These are phyloP conservation scores for Mechanitis messenoides DNA, from an alignment of 2,888 invertebrate genomes.

Conservation along the genomic window DNA sequence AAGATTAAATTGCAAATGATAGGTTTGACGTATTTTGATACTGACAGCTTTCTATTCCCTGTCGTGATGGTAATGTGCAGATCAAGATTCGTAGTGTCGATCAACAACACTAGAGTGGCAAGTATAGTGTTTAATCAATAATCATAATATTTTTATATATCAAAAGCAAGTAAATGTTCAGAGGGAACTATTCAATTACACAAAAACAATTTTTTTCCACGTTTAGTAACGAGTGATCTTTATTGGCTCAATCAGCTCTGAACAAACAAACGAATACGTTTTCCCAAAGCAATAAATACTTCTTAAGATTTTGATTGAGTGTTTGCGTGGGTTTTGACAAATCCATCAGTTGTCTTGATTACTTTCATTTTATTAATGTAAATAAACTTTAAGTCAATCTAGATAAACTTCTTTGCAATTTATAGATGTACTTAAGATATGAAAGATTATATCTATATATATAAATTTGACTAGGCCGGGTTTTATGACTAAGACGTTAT, in stretches of 20 bases:
- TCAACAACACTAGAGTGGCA: too few species aligned
- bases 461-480: too few species aligned
- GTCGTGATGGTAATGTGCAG: slow-evolving; percentile 16
- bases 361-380: slow-evolving; percentile 1
- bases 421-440: too few species aligned
- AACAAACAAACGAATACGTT: slow-evolving; percentile 10
- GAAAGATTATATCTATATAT: too few species aligned
- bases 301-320: slow-evolving; percentile 36
- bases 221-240: neutral
- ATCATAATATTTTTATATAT: neutral
- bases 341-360: slow-evolving; percentile 18
- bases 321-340: slow-evolving; percentile 29
- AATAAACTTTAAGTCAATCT: too few species aligned
- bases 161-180: neutral
- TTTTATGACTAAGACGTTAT: too few species aligned
- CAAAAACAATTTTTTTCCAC: too few species aligned
- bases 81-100: neutral
- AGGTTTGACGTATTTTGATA: slow-evolving; percentile 32
- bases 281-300: slow-evolving; percentile 10
- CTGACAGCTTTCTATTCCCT: slow-evolving; percentile 30
- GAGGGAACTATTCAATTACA: too few species aligned
- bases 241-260: neutral
- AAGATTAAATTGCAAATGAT: slow-evolving; percentile 40
- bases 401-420: too few species aligned
- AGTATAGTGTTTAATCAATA: too few species aligned